phyloP scores from a whole-genome alignment of 92 coral and sea anemone species.

The Meandrina meandrites region DNA sequence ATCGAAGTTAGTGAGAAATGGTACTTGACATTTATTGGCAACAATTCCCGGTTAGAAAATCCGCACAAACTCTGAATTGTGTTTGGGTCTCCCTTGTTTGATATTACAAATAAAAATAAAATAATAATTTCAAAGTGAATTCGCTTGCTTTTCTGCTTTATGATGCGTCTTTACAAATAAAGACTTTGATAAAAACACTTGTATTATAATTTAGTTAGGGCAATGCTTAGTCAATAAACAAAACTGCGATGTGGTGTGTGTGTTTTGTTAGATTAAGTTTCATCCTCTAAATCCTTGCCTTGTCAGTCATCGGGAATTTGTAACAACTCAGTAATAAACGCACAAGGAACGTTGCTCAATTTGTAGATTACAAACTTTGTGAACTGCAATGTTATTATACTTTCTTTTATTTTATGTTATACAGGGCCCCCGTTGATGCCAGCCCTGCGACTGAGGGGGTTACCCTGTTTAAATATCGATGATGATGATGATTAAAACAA shows the following conservation, averaged over 20 bases:
- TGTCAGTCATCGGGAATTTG: too few relatives aligned
- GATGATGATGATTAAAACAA: too few relatives aligned
- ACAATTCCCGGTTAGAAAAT: not conserved
- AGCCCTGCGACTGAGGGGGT: too few relatives aligned
- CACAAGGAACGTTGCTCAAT: too few relatives aligned
- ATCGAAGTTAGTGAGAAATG: not conserved
- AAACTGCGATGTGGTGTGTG: not conserved
- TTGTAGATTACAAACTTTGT: too few relatives aligned
- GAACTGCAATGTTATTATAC: too few relatives aligned
- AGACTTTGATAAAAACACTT: conserved; percentile 1
- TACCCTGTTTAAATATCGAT: too few relatives aligned
- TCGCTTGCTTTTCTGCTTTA: not conserved
- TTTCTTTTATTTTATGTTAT: too few relatives aligned
- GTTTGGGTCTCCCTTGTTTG: not conserved
- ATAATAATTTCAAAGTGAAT: not conserved
- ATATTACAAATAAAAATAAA: not conserved
- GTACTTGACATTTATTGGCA: not conserved
- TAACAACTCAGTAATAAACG: too few relatives aligned
- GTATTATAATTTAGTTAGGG: not conserved
- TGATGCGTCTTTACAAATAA: not conserved
- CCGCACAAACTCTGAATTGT: not conserved
- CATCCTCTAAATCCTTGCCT: not conserved
- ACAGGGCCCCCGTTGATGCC: too few relatives aligned
- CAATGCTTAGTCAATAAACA: not conserved
- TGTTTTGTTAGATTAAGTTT: not conserved